Conservation (phyloP, 2,113 vertebrate species). For the Hassar affinis region DNA sequence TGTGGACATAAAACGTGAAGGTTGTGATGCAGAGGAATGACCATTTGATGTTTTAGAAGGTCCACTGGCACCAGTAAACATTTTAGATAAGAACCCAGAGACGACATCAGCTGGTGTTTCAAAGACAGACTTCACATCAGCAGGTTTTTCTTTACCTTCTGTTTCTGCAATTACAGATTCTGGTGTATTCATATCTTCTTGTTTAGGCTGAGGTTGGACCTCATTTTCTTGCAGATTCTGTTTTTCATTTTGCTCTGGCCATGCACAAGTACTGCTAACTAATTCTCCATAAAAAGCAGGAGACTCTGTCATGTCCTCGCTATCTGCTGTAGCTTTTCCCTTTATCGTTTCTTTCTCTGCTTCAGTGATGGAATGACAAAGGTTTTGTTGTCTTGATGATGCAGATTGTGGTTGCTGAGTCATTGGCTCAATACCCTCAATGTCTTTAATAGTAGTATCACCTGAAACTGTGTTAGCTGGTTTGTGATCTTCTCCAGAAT, state of each 20-base stretch:
- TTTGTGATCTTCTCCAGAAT: slow-evolving; percentile 21
- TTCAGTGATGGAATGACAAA: slow-evolving; percentile 28
- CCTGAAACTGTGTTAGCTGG: slow-evolving; percentile 18
- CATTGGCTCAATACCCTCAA: slow-evolving; percentile 35
- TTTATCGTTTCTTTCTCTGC: slow-evolving; percentile 28
- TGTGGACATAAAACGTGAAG: slow-evolving; percentile 68
- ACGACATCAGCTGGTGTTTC: slow-evolving; percentile 81
- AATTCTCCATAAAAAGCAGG: slow-evolving; percentile 23
- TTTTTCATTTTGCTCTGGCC: slow-evolving; percentile 32
- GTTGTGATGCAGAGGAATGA: slow-evolving; percentile 68
- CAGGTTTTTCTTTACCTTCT: slow-evolving; percentile 61
- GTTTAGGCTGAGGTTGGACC: slow-evolving; percentile 47
- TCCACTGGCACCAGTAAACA: slow-evolving; percentile 69
- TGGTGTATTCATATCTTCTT: slow-evolving; percentile 39
- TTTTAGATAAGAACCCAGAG: slow-evolving; percentile 83
- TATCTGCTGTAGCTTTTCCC: slow-evolving; percentile 16
- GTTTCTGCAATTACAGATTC: slow-evolving; percentile 32
- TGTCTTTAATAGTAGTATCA: slow-evolving; percentile 34
- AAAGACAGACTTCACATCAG: slow-evolving; percentile 68
- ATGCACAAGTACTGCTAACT: slow-evolving; percentile 38
- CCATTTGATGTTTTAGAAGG: slow-evolving; percentile 69
- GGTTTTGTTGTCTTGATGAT: slow-evolving; percentile 27
- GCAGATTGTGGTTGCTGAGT: slow-evolving; percentile 2
- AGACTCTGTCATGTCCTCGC: slow-evolving; percentile 44
- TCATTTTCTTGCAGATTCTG: slow-evolving; percentile 30